Conservation (phyloP, 2,888 invertebrate genomes). For the Agriopis leucophaearia region DNA sequence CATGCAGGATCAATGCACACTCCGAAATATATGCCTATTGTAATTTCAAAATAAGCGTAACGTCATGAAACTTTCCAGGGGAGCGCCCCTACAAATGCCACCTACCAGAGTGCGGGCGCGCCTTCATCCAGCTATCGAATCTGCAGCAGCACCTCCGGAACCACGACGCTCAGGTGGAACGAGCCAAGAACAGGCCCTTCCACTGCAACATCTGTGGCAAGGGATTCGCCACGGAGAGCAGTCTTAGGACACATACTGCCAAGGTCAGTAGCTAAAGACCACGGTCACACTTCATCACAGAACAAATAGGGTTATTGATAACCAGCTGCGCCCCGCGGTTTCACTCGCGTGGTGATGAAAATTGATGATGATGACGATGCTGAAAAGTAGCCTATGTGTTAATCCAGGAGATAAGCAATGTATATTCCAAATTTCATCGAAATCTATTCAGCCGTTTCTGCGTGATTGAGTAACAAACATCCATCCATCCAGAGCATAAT, state of each 20-base stretch:
- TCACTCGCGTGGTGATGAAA: no score
- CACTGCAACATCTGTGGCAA: constrained; percentile 98
- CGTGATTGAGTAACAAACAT: no score
- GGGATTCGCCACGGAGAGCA: constrained; percentile 98
- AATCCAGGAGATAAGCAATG: no score
- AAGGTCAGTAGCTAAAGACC: constrained; percentile 91
- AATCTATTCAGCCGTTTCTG: no score
- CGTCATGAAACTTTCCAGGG: constrained; percentile 84
- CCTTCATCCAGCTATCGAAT: constrained; percentile 98
- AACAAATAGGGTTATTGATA: no score
- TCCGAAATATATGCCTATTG: no score
- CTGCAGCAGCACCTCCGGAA: constrained; percentile 98
- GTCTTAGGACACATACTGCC: constrained; percentile 97
- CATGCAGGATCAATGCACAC: no score
- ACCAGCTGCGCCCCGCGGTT: no score
- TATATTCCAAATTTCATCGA: no score
- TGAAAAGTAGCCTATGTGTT: no score
- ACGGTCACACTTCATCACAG: background rate
- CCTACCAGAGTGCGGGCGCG: constrained; percentile 97
- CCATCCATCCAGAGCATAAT: no score
- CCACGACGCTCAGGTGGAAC: constrained; percentile 97
- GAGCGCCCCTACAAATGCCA: constrained; percentile 99
- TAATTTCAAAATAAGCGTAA: constrained; percentile 1
- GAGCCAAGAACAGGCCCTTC: constrained; percentile 97
- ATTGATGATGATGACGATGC: no score